A percentile compares a stretch with the other conserved stretches of the same genome.
These are phyloP conservation scores for Spizaetus ornatus DNA, from an alignment of 2,113 vertebrate genomes.

Conservation along the genomic window DNA sequence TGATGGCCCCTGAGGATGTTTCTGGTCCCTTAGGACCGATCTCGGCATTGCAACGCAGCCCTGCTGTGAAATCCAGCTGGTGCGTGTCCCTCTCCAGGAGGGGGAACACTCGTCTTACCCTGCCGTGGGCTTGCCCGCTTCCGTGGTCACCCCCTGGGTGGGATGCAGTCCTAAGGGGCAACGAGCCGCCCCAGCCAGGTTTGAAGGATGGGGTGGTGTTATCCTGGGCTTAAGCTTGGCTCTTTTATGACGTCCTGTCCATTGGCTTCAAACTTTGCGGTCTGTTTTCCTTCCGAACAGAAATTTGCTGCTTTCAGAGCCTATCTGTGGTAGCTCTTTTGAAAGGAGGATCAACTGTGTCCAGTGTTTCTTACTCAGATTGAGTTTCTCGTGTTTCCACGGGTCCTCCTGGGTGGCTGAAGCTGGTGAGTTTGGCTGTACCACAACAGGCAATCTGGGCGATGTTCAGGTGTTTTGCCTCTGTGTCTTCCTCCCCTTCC, in stretches of 20 bases:
- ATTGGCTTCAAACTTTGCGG: background rate
- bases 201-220: background rate
- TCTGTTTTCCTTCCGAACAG: background rate
- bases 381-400: background rate
- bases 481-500: background rate
- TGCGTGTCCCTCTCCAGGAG: background rate
- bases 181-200: accelerated
- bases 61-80: background rate
- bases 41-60: background rate
- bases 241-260: accelerated
- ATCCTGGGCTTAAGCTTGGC: background rate
- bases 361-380: background rate
- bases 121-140: accelerated
- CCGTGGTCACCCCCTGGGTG: background rate
- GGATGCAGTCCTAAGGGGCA: background rate
- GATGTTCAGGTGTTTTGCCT: background rate
- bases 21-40: background rate
- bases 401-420: background rate
- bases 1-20: slow-evolving; percentile 14
- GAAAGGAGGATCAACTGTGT: background rate
- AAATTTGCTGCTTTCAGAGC: background rate
- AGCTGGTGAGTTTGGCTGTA: background rate
- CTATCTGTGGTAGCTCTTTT: background rate
- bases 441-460: background rate
- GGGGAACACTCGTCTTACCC: background rate